Percentiles rank a stretch among this genome's conserved stretches.
phyloP scores from a whole-genome alignment of 2,797 vertebrate species.

The Chloroceryle amazona region DNA sequence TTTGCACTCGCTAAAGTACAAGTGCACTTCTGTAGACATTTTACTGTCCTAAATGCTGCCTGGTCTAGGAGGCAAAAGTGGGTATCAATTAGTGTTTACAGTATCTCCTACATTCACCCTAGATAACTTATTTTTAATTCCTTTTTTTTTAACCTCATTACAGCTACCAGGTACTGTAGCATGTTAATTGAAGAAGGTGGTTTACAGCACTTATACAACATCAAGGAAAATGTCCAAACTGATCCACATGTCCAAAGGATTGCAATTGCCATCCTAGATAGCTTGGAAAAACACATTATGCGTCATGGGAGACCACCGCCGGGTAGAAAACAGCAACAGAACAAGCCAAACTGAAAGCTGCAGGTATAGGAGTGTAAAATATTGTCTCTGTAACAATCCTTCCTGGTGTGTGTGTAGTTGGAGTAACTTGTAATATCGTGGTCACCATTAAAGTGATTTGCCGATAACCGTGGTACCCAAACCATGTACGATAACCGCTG shows the following conservation, averaged over 20 bases:
- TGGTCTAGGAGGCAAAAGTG: not conserved
- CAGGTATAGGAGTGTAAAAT: conserved; percentile 63
- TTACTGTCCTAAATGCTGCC: not conserved
- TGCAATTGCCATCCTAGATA: conserved; percentile 92
- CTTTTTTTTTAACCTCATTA: not conserved
- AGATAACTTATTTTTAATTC: not conserved
- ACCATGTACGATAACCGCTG: conserved; percentile 11
- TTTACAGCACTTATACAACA: conserved; percentile 91
- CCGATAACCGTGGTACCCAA: conserved; percentile 48
- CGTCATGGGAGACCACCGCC: conserved; percentile 88
- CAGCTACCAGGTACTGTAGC: conserved; percentile 95
- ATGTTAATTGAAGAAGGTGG: conserved; percentile 99
- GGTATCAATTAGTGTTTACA: not conserved
- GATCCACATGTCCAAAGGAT: conserved; percentile 91
- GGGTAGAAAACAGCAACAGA: conserved; percentile 75
- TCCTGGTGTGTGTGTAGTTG: conserved; percentile 71
- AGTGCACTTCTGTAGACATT: not conserved
- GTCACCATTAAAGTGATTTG: conserved; percentile 70
- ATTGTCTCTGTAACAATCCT: conserved; percentile 70
- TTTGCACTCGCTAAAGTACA: not conserved
- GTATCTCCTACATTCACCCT: not conserved
- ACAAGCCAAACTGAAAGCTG: conserved; percentile 77
- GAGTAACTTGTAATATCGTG: conserved; percentile 68
- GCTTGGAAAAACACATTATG: conserved; percentile 91
- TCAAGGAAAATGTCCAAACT: conserved; percentile 91